Conservation (phyloP, 1,140 invertebrate genomes). For the Calliopsis andreniformis region DNA sequence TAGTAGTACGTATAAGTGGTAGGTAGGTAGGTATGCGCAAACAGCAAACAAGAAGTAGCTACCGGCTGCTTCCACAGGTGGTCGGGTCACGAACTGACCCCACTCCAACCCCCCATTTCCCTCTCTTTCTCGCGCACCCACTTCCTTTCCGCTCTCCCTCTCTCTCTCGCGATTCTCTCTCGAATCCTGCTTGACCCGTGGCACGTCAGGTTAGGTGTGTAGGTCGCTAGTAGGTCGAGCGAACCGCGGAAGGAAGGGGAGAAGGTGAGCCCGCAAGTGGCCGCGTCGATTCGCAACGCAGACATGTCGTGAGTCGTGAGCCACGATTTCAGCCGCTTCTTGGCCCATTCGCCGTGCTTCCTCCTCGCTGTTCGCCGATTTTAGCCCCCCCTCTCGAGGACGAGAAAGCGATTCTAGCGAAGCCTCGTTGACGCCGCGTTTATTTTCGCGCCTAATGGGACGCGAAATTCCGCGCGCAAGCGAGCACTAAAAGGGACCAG, state of each 20-base stretch:
- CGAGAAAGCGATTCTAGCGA: not conserved
- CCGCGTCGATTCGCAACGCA: conserved; percentile 36
- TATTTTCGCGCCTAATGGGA: conserved; percentile 20
- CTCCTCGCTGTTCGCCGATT: not conserved
- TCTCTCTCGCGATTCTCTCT: conserved; percentile 11
- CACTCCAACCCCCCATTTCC: conserved; percentile 62
- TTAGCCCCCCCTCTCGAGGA: not conserved
- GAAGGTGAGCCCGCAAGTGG: conserved; percentile 33
- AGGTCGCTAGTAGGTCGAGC: conserved; percentile 49
- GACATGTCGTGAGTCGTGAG: conserved; percentile 27
- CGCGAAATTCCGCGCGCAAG: not conserved
- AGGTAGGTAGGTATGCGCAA: conserved; percentile 68
- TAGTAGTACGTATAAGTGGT: conserved; percentile 75
- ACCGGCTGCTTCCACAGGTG: conserved; percentile 78
- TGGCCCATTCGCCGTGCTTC: conserved; percentile 15
- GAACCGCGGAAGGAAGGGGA: conserved; percentile 18
- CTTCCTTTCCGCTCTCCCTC: conserved; percentile 28
- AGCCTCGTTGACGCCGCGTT: not conserved
- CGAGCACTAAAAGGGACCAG: no score
- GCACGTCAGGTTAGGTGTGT: conserved; percentile 51
- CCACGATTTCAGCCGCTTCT: conserved; percentile 38
- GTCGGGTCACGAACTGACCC: conserved; percentile 78
- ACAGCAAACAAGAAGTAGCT: conserved; percentile 75
- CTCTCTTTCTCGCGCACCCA: conserved; percentile 18
- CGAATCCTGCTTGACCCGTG: conserved; percentile 46